Percentiles rank a stretch among this genome's conserved stretches.
These are phyloP conservation scores for Oreochromis spilurus DNA, from an alignment of 2,113 vertebrate genomes.

Conservation along the genomic window DNA sequence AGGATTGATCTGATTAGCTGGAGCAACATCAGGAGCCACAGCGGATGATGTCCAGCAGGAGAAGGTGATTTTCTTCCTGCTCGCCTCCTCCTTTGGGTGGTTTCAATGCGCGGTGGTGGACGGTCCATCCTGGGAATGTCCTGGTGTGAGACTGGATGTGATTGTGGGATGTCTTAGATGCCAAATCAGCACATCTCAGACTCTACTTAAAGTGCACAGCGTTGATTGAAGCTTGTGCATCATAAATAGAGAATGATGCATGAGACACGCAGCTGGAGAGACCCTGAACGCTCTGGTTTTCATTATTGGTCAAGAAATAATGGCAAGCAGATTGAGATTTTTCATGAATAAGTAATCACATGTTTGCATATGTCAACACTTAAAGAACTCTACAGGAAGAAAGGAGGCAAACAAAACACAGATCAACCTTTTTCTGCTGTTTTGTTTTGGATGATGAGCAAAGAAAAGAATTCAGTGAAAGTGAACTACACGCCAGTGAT, in stretches of 20 bases:
- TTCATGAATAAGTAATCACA: not conserved
- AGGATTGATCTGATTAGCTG: not conserved
- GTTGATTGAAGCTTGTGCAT: not conserved
- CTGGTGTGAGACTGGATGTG: not conserved
- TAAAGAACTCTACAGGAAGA: not conserved
- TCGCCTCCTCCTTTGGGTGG: not conserved
- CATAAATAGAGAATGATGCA: not conserved
- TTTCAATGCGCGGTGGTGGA: not conserved
- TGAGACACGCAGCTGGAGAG: not conserved
- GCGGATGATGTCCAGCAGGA: not conserved
- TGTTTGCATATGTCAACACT: not conserved
- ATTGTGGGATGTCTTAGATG: not conserved
- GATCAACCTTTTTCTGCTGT: not conserved
- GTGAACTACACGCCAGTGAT: fast-evolving
- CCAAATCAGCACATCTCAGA: not conserved
- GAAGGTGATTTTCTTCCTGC: not conserved
- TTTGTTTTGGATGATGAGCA: not conserved
- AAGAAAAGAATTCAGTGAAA: not conserved
- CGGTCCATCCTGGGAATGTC: not conserved
- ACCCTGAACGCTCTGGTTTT: not conserved
- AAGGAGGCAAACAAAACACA: not conserved
- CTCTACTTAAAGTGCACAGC: not conserved
- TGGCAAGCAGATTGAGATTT: not conserved
- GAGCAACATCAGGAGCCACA: not conserved
- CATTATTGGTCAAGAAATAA: not conserved